phyloP scores from a whole-genome alignment of 30 jellyfish, hydroid and myxozoan species.

The Chrysaora quinquecirrha region DNA sequence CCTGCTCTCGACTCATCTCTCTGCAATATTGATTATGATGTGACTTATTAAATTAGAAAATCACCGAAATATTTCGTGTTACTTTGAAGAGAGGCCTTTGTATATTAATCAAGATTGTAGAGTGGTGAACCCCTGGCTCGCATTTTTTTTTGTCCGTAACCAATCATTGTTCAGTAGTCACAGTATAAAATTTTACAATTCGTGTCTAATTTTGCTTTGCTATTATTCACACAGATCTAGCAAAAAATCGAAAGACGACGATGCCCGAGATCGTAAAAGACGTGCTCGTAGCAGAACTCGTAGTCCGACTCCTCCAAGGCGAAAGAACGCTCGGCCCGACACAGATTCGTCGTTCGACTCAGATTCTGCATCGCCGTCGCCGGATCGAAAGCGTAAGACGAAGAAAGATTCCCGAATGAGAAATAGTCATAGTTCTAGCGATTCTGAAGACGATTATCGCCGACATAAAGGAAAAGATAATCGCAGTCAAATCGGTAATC shows the following conservation, averaged over 20 bases:
- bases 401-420: slow-evolving; percentile 35
- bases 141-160: too few relatives aligned
- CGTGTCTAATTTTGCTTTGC: not conserved
- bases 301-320: slow-evolving; percentile 58
- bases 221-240: slow-evolving; percentile 7
- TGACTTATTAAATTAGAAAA: too few relatives aligned
- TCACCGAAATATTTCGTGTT: too few relatives aligned
- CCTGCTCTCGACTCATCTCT: too few relatives aligned
- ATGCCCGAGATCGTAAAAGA: slow-evolving; percentile 12
- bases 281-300: slow-evolving; percentile 46
- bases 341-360: slow-evolving; percentile 62
- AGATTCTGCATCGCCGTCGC: slow-evolving; percentile 79
- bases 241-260: slow-evolving; percentile 39
- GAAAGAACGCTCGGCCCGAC: slow-evolving; percentile 36
- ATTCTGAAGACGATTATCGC: slow-evolving; percentile 67
- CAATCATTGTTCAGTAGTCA: too few relatives aligned
- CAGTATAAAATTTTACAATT: not conserved
- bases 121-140: too few relatives aligned
- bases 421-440: slow-evolving; percentile 43
- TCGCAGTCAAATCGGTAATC: slow-evolving; percentile 29
- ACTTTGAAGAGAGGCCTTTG: too few relatives aligned
- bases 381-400: slow-evolving; percentile 62
- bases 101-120: too few relatives aligned
- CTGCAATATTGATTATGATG: too few relatives aligned
- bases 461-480: slow-evolving; percentile 57